Conservation (phyloP, 1,140 invertebrate genomes). For the Zaprionus vittiger region DNA sequence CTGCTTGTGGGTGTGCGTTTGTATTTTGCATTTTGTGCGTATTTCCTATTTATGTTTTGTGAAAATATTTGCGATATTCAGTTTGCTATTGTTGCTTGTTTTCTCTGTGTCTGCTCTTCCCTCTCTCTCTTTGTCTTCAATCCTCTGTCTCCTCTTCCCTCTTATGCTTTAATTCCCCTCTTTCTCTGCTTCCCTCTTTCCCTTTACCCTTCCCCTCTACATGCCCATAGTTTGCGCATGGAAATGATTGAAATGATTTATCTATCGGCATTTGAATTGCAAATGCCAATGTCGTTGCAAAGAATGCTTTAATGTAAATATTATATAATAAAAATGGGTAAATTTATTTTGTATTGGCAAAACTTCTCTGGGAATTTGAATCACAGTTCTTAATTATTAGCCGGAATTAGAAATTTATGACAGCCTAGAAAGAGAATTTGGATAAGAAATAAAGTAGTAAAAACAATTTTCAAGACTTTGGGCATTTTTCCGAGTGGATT, state of each 20-base stretch:
- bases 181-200: not conserved
- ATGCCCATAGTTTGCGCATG: constrained; percentile 13
- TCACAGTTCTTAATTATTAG: not conserved
- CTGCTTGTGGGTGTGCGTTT: constrained; percentile 14
- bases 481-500: not conserved
- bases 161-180: no score
- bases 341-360: not conserved
- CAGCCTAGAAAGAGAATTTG: not conserved
- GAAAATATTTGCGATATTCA: constrained; percentile 26
- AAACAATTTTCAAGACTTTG: not conserved
- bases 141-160: not conserved
- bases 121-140: not conserved
- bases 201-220: not conserved
- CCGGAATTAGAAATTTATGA: not conserved
- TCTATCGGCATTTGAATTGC: constrained; percentile 26
- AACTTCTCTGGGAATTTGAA: not conserved
- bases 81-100: not conserved
- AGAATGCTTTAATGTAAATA: constrained; percentile 4
- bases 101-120: not conserved
- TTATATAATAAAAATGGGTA: not conserved
- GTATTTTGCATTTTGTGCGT: constrained; percentile 22
- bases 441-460: not conserved
- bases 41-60: constrained; percentile 30
- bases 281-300: not conserved
- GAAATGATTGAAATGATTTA: constrained; percentile 41